Conservation (phyloP, 1,140 invertebrate genomes). For the Aricia agestis region DNA sequence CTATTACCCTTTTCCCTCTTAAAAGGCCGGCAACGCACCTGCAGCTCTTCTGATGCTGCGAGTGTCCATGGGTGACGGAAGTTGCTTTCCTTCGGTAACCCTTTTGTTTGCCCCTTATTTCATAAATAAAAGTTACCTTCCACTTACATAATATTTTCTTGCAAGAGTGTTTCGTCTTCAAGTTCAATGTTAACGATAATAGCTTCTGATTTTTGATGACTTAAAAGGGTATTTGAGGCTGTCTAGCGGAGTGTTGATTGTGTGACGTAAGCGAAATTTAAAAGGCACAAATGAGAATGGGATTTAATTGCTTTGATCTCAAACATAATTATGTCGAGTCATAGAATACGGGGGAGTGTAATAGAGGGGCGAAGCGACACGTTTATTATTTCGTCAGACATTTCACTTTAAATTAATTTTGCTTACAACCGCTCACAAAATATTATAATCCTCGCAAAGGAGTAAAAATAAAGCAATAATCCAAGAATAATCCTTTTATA, state of each 20-base stretch:
- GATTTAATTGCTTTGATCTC: constrained; percentile 1
- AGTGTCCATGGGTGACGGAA: too few species aligned
- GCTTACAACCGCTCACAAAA: not conserved
- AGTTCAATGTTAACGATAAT: not conserved
- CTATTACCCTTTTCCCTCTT: too few species aligned
- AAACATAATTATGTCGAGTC: constrained; percentile 3
- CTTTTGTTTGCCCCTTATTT: too few species aligned
- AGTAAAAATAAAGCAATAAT: not conserved
- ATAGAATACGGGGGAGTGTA: not conserved
- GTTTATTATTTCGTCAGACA: not conserved
- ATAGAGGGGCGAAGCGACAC: not conserved
- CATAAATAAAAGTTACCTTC: too few species aligned
- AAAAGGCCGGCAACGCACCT: too few species aligned
- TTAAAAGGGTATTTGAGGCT: not conserved
- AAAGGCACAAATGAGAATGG: not conserved
- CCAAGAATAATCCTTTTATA: too few species aligned
- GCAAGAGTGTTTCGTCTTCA: too few species aligned
- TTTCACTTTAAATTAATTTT: not conserved
- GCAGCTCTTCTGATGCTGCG: too few species aligned
- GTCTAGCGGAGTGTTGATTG: not conserved
- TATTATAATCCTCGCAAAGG: not conserved
- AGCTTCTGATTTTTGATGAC: not conserved
- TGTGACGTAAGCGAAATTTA: not conserved
- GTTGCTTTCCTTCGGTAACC: too few species aligned
- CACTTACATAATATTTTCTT: too few species aligned